These are phyloP conservation scores for Atta cephalotes DNA, from an alignment of 1,140 invertebrate genomes.

Conservation along the genomic window DNA sequence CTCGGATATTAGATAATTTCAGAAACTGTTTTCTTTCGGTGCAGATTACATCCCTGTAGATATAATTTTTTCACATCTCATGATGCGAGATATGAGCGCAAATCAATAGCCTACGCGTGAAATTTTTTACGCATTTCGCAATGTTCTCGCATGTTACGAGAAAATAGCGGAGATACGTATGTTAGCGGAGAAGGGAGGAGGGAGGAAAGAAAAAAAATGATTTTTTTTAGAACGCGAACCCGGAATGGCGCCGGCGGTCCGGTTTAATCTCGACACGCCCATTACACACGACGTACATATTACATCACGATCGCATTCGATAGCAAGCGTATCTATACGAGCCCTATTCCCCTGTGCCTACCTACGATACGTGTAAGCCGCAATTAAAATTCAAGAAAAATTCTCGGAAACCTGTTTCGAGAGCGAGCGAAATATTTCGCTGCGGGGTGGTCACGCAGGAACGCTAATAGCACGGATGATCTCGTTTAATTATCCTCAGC, in stretches of 20 bases:
- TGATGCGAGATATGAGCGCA: neutral
- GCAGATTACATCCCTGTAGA: neutral
- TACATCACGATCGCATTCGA: conserved; percentile 75
- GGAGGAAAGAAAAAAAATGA: conserved; percentile 32
- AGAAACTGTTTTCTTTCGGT: neutral
- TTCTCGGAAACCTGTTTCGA: conserved; percentile 68
- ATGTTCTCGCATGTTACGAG: conserved; percentile 46
- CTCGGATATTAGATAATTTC: neutral
- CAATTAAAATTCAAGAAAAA: conserved; percentile 78
- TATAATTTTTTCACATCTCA: neutral
- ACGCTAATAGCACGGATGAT: conserved; percentile 66
- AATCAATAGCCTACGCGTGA: neutral
- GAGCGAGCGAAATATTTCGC: conserved; percentile 63
- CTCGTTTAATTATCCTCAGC: conserved; percentile 70
- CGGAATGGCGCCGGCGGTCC: conserved; percentile 69
- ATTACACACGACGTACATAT: conserved; percentile 66
- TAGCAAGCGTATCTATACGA: conserved; percentile 63
- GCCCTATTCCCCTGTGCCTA: conserved; percentile 51
- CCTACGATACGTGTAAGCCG: conserved; percentile 65
- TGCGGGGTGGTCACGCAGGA: conserved; percentile 65
- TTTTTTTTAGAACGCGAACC: conserved; percentile 62
- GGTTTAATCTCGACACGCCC: conserved; percentile 75
- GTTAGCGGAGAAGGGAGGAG: neutral
- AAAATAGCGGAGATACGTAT: conserved; percentile 45
- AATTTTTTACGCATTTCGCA: conserved; percentile 44